Evolutionary conservation across 2,113 vertebrate species (phyloP).

Genomic region (Rhineura floridana): DNA sequence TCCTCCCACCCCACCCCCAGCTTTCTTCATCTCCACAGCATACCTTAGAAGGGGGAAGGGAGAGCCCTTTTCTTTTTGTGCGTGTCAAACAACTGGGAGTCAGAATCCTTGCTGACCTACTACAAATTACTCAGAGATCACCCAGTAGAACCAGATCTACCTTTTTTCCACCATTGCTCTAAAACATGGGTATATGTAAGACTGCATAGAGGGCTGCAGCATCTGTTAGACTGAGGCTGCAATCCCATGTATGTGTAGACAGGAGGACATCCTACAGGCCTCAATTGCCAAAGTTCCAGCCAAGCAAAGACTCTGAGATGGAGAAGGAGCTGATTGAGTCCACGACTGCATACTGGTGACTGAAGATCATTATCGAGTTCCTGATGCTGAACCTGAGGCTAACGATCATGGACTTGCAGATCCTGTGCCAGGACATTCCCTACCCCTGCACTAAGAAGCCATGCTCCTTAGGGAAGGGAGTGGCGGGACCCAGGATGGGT

Average conservation of each 20-base stretch:
- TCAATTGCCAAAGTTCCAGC: not conserved
- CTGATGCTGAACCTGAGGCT: not conserved
- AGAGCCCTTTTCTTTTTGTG: no score
- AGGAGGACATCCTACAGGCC: not conserved
- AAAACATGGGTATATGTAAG: not conserved
- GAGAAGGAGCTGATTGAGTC: not conserved
- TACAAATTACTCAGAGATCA: no score
- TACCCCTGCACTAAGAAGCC: not conserved
- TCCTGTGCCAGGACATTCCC: not conserved
- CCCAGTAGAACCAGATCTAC: no score
- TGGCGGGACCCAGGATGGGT: not conserved
- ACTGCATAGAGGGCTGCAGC: not conserved
- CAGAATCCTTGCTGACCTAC: no score
- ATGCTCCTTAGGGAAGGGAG: not conserved
- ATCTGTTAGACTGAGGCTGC: not conserved
- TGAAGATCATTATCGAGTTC: not conserved
- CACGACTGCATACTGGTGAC: not conserved
- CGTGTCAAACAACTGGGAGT: no score
- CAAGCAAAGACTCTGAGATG: not conserved
- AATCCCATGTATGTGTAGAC: not conserved
- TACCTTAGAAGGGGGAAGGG: no score
- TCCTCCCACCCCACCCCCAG: no score
- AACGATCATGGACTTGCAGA: not conserved
- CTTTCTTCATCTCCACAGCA: no score
- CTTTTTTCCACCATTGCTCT: no score